Evolutionary conservation across 2,888 invertebrate species (phyloP).

Genomic region (Agrochola litura): DNA sequence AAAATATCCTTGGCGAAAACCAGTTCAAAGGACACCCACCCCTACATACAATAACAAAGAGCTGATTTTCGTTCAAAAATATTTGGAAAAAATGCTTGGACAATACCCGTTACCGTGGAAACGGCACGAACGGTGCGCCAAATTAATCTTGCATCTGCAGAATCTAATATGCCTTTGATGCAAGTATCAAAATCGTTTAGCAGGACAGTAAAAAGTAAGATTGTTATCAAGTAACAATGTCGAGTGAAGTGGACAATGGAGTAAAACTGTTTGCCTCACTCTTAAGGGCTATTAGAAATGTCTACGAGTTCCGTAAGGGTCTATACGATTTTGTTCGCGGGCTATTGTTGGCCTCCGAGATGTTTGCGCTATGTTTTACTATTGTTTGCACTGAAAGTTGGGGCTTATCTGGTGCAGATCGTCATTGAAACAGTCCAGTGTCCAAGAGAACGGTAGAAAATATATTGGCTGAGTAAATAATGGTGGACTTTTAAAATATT

Average conservation of each 20-base stretch:
- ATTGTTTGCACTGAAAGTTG: conserved; percentile 63
- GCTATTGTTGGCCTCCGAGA: conserved; percentile 68
- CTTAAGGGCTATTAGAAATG: conserved; percentile 88
- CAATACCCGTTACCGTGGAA: conserved; percentile 80
- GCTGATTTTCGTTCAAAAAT: conserved; percentile 52
- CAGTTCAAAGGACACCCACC: conserved; percentile 37
- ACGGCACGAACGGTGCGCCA: conserved; percentile 82
- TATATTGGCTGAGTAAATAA: conserved; percentile 36
- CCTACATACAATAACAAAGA: conserved; percentile 47
- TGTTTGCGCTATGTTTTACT: conserved; percentile 65
- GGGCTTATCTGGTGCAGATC: conserved; percentile 54
- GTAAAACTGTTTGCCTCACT: conserved; percentile 88
- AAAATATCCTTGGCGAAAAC: conserved; percentile 52
- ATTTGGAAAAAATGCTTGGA: conserved; percentile 72
- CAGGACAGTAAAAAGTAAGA: conserved; percentile 55
- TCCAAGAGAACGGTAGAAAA: conserved; percentile 38
- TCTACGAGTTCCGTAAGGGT: conserved; percentile 81
- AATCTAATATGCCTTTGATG: conserved; percentile 15
- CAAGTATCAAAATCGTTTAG: conserved; percentile 66
- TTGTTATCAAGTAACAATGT: conserved; percentile 79
- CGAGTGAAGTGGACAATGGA: conserved; percentile 85
- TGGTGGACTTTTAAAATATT: neutral
- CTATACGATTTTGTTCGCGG: conserved; percentile 71
- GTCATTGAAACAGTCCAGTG: conserved; percentile 37
- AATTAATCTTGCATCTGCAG: conserved; percentile 46